These are phyloP conservation scores for Tyrannus savana DNA, from an alignment of 2,113 vertebrate genomes.

Conservation along the genomic window DNA sequence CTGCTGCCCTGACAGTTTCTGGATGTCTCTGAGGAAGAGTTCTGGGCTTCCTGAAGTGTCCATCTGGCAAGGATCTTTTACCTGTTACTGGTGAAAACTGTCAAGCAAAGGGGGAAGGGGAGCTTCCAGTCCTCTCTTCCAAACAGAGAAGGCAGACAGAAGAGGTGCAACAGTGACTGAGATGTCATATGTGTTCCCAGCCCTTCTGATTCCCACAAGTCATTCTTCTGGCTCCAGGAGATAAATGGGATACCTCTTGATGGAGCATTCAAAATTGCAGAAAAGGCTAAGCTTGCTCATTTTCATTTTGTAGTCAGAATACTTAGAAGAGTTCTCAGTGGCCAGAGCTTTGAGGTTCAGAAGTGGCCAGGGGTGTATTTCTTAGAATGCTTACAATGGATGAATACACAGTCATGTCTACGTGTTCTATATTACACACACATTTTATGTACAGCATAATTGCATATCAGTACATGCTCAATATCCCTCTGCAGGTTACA, in stretches of 20 bases:
- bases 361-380: background rate
- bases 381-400: background rate
- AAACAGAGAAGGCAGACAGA: background rate
- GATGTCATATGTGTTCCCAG: fast-evolving
- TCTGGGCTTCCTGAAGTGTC: background rate
- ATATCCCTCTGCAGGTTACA: background rate
- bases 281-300: background rate
- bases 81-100: background rate
- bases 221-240: background rate
- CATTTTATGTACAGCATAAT: no score
- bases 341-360: background rate
- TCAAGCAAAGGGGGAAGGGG: background rate
- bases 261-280: background rate
- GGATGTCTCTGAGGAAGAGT: background rate
- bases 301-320: background rate
- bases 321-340: background rate
- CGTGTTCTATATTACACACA: background rate
- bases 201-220: background rate
- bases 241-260: background rate
- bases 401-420: background rate
- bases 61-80: background rate
- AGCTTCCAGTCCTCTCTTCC: background rate
- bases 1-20: fast-evolving
- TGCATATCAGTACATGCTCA: background rate
- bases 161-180: background rate